These are phyloP conservation scores for Romanomermis culicivorax DNA, from an alignment of 2,888 invertebrate genomes.

Conservation along the genomic window DNA sequence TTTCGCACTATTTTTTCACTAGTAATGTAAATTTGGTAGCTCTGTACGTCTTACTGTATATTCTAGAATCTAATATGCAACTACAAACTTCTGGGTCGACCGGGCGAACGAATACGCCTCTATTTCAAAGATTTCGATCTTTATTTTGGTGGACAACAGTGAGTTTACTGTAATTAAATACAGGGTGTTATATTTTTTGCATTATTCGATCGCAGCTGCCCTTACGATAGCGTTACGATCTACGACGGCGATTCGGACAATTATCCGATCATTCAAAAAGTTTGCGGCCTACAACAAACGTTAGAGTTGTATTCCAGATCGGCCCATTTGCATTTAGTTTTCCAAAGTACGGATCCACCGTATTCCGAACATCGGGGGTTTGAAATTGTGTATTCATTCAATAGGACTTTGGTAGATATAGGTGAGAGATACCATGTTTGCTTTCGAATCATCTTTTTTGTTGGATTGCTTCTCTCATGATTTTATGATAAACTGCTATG, in stretches of 20 bases:
- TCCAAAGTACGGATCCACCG: constrained; percentile 26
- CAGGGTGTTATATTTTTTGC: background rate
- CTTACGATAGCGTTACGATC: constrained; percentile 89
- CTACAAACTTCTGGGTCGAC: constrained; percentile 60
- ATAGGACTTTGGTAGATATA: constrained; percentile 90
- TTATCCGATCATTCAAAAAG: constrained; percentile 39
- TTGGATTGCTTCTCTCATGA: no score
- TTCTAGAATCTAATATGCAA: constrained; percentile 24
- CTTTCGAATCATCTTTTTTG: no score
- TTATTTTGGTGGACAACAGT: constrained; percentile 96
- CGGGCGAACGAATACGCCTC: constrained; percentile 70
- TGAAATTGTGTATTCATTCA: constrained; percentile 94
- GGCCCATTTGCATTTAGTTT: constrained; percentile 22
- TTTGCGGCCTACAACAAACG: constrained; percentile 26
- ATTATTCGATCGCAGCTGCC: constrained; percentile 55
- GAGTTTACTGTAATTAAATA: constrained; percentile 35
- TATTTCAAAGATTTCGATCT: constrained; percentile 95
- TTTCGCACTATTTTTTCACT: constrained; percentile 4
- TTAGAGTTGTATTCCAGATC: constrained; percentile 18
- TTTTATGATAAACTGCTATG: no score
- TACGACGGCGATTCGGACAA: constrained; percentile 77
- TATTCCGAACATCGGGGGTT: constrained; percentile 89
- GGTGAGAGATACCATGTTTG: constrained; percentile 40
- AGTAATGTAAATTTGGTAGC: background rate
- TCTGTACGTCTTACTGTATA: background rate